Base-by-base conservation (phyloP, 2,888 invertebrate species). In the Antheraea yamamai region DNA sequence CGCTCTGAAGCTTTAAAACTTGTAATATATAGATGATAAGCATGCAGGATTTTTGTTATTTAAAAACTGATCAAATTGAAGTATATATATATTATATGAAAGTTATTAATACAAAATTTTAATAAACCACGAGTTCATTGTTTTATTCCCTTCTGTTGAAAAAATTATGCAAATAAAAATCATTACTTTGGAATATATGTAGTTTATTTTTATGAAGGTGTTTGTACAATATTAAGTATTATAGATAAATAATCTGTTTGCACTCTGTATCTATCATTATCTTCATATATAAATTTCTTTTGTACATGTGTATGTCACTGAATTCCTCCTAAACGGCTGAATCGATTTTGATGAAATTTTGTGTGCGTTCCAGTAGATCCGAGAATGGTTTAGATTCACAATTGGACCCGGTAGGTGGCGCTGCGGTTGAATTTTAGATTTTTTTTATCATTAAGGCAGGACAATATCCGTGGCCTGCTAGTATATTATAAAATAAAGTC, bases 11-110 rank as follows among this genome's bases (percentile, higher is more conserved):
- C 94, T 95, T 95, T 95, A 95, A 68, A 95, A 92, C 88, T 81
- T 94, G 94, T 94, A 94, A 91, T 90, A 94, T 93, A 94, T 94
- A 94, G 93, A 81, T 85, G 86, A 87, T 95, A 94, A 94, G 94
- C 94, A 82, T 90, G 94, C 94, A 93, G 88, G 89, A 91, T 88
- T 93, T 92, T 93, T 94, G 89, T 94, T 92, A 93, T 93, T 94
- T 93, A 92, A 90, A 88, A 91, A 91, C 89, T 89, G 93, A 94
- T 94, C 92, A 94, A 94, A 93, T 89, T 88, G 86, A 92, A 89
- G 7, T 39, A 47, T 12, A 88, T 89, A 89, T 91, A 92, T 79
- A 92, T 92, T 93, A 92, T 93, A 93, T 92, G 90, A 90, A 91
- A 92, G 94, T 94, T 94, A 92, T 91, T 86, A 90, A 89, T 92